These are phyloP conservation scores for Ceratina australensis DNA, from an alignment of 1,140 invertebrate species.

Conservation along the genomic window DNA sequence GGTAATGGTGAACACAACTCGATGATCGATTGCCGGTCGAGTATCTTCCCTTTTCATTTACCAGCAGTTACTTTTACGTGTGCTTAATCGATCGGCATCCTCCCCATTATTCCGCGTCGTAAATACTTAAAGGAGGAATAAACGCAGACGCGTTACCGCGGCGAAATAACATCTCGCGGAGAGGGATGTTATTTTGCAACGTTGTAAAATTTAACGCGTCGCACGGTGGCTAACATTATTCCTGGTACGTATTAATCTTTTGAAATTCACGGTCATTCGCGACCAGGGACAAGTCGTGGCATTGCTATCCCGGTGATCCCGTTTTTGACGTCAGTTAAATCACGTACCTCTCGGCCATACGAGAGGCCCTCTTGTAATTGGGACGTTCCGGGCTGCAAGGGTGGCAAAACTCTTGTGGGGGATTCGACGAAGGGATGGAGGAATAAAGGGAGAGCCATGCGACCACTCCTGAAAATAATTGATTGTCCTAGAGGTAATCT, in stretches of 20 bases:
- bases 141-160: constrained; percentile 7
- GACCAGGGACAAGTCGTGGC: neutral
- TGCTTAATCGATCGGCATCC: constrained; percentile 25
- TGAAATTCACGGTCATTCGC: neutral
- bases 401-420: neutral
- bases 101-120: constrained; percentile 35
- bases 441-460: constrained; percentile 12
- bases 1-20: constrained; percentile 1
- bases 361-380: constrained; percentile 27
- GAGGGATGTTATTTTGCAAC: constrained; percentile 3
- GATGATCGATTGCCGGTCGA: constrained; percentile 19
- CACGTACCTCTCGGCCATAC: neutral
- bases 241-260: neutral
- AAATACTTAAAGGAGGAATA: constrained; percentile 37
- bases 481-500: constrained; percentile 32
- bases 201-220: constrained; percentile 20
- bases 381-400: constrained; percentile 20
- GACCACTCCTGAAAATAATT: constrained; percentile 30
- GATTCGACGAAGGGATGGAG: constrained; percentile 10
- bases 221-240: neutral
- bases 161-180: constrained; percentile 8
- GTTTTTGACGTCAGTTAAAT: neutral
- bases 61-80: constrained; percentile 37
- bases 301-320: neutral
- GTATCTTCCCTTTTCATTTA: constrained; percentile 35